Conservation (phyloP, 2,797 vertebrate genomes). For the Anabacerthia variegaticeps region DNA sequence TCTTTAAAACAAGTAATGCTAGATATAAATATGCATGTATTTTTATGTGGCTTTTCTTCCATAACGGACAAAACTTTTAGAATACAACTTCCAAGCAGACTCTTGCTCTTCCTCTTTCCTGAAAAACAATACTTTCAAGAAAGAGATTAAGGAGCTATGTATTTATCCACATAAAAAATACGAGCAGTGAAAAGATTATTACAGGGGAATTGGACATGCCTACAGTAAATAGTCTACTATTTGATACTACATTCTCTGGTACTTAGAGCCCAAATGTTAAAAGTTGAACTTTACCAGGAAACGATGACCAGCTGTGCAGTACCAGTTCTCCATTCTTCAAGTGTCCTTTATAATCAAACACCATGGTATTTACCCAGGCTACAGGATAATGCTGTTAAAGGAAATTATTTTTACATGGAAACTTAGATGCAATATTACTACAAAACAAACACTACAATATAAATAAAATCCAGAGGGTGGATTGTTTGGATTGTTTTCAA, state of each 20-base stretch:
- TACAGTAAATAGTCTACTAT: background rate
- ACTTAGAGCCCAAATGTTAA: background rate
- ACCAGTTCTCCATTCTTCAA: conserved; percentile 89
- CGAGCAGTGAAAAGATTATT: background rate
- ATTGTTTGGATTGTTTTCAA: background rate
- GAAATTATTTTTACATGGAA: background rate
- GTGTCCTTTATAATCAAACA: conserved; percentile 98
- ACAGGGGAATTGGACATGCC: background rate
- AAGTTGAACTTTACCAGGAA: conserved; percentile 87
- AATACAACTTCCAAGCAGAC: background rate
- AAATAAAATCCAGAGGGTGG: background rate
- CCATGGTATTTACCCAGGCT: conserved; percentile 99
- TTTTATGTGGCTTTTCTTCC: background rate
- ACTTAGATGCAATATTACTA: background rate
- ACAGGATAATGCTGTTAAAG: conserved; percentile 92
- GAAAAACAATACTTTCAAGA: background rate
- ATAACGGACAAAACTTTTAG: background rate
- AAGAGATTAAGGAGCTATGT: background rate
- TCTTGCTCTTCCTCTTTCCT: background rate
- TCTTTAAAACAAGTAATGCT: background rate
- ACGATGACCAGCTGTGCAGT: conserved; percentile 96
- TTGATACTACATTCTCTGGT: background rate
- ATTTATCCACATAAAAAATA: background rate
- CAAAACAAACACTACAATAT: background rate
- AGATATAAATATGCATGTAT: background rate